A percentile compares a stretch with the other conserved stretches of the same genome.
These are phyloP conservation scores for Steinernema khuongi DNA, from an alignment of 1,140 invertebrate species.

Conservation along the genomic window DNA sequence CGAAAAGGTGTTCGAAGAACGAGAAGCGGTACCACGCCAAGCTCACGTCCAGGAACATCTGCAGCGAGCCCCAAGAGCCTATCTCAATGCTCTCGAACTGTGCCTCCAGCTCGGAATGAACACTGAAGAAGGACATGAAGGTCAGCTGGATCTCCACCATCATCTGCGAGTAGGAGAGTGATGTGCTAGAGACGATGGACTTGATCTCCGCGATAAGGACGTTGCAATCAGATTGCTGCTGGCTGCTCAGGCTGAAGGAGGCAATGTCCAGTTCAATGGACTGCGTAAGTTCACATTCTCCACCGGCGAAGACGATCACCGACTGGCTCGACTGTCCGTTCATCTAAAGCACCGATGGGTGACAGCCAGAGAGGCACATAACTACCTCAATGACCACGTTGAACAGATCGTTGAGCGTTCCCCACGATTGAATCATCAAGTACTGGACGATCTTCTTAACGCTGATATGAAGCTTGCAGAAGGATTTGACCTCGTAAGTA, in stretches of 20 bases:
- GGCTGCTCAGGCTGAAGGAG: background rate
- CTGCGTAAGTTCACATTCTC: background rate
- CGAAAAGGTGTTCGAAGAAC: background rate
- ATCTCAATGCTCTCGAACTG: background rate
- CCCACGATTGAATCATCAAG: background rate
- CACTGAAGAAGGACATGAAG: background rate
- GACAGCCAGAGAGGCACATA: background rate
- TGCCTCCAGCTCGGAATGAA: background rate
- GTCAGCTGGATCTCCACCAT: background rate
- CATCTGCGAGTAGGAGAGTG: constrained; percentile 2
- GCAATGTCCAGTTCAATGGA: background rate
- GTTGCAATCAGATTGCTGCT: background rate
- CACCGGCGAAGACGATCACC: background rate
- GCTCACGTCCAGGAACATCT: constrained; percentile 3
- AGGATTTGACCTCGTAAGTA: background rate
- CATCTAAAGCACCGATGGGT: background rate
- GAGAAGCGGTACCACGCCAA: background rate
- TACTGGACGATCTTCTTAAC: constrained; percentile 10
- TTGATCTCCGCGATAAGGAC: background rate
- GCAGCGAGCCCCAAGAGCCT: background rate
- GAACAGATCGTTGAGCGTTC: constrained; percentile 2
- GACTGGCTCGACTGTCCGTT: constrained; percentile 1
- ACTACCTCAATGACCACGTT: background rate
- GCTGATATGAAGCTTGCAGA: background rate
- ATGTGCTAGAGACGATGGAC: background rate